A percentile compares a stretch with the other conserved stretches of the same genome.
Conservation (phyloP, 2,888 invertebrate genomes). For the Spisula subtruncata region DNA sequence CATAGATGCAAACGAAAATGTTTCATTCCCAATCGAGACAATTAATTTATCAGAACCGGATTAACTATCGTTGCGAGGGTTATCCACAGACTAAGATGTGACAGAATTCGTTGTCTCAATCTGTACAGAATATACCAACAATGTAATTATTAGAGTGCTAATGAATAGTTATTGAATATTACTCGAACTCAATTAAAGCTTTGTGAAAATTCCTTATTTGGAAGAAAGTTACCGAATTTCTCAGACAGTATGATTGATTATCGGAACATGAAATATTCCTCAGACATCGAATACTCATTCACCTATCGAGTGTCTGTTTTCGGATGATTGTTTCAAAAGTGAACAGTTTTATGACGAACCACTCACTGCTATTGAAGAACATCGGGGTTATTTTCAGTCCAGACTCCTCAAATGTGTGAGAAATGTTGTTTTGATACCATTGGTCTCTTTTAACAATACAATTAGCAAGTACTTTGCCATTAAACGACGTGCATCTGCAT, state of each 20-base stretch:
- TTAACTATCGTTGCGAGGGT: not conserved
- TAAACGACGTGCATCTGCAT: not conserved
- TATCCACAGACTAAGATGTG: not conserved
- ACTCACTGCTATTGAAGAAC: too few species aligned
- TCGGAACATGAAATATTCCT: not conserved
- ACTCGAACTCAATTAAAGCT: not conserved
- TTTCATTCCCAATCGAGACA: not conserved
- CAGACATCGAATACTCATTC: not conserved
- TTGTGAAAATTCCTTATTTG: constrained; percentile 10
- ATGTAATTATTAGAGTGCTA: not conserved
- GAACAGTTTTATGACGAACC: not conserved
- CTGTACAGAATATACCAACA: not conserved
- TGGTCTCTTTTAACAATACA: not conserved
- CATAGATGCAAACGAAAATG: not conserved
- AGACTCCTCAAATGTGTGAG: not conserved
- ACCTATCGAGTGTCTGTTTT: not conserved
- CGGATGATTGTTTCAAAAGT: not conserved
- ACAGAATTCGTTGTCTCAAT: not conserved
- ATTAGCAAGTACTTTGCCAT: not conserved
- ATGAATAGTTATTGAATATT: not conserved
- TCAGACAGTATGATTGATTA: too few species aligned
- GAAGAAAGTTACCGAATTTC: not conserved
- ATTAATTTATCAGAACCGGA: not conserved
- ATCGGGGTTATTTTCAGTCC: too few species aligned
- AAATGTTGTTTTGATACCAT: not conserved